These are phyloP conservation scores for Stictocephala bisonia DNA, from an alignment of 2,888 invertebrate genomes.

Conservation along the genomic window DNA sequence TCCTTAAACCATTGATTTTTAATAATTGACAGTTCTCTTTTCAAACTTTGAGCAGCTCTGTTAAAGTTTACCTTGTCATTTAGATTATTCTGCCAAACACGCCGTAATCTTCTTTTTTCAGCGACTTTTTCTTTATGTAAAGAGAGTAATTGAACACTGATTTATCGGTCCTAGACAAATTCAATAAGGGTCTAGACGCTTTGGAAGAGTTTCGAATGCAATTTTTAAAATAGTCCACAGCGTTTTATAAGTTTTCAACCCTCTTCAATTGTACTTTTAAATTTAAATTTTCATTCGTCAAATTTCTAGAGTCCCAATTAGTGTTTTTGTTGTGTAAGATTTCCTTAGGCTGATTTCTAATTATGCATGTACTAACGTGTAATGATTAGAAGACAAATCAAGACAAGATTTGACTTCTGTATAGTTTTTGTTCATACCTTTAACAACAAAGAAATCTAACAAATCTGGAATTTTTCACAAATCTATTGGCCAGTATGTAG, in stretches of 20 bases:
- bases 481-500: too few relatives aligned
- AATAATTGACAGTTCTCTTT: background rate
- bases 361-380: background rate
- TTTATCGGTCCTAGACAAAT: background rate
- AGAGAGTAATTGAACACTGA: background rate
- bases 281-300: background rate
- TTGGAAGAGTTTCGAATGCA: background rate
- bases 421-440: background rate
- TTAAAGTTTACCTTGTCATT: background rate
- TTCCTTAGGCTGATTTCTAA: background rate
- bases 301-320: background rate
- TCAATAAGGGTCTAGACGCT: background rate
- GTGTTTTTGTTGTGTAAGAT: background rate
- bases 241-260: background rate
- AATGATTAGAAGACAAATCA: background rate
- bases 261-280: background rate
- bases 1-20: background rate
- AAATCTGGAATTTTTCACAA: too few relatives aligned
- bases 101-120: slow-evolving; percentile 2
- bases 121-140: background rate
- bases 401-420: background rate
- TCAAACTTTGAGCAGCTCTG: background rate
- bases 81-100: slow-evolving; percentile 1
- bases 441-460: too few relatives aligned
- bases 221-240: background rate